Base-by-base conservation (phyloP, 2,888 invertebrate genomes). In the Aporophyla lueneburgensis region DNA sequence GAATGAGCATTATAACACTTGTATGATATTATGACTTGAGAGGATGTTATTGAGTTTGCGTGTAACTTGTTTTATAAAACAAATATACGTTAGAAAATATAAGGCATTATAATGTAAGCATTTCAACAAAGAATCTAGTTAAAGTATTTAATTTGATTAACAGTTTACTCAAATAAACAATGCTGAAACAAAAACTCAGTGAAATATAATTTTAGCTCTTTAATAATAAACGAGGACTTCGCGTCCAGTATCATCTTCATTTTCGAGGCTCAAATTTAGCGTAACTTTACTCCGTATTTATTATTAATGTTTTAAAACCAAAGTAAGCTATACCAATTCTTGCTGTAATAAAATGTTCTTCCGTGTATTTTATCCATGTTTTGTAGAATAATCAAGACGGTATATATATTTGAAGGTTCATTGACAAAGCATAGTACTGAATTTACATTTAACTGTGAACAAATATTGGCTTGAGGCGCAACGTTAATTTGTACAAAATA, bases 361-460 rank as follows among this genome's bases (percentile, higher is more conserved):
- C 1, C 51, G 27, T n/a, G 56, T 40, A 53, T 62, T 62, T 46
- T 1, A 51, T 27, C 4, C 40, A n/a, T 7, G 7, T 54, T 59
- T 66, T 33, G 19, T 33, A 61, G 43, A 67, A 71, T 33, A 76
- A 71, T 56, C 24, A 53, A 66, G 12, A 63, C 70, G 24, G 12
- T 46, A 53, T 71, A 33, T 68, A 71, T 70, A 80, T 83, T 74
- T 63, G 5, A 21, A 62, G 40, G 49, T 67, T 62, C 66, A 27
- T 54, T 27, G 21, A 70, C 56, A 71, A 76, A 69, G 59, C 51
- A 40, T 71, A 68, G 53, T 76, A 74, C 56, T 68, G 40, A 65
- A 73, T 82, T 77, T 62, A 56, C 40, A 66, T 74, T 70, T 58
- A 75, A 76, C 87, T 84, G 72, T 80, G 73, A 83, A 74, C 71